These are phyloP conservation scores for Xylocampa areola DNA, from an alignment of 2,888 invertebrate species.

Conservation along the genomic window DNA sequence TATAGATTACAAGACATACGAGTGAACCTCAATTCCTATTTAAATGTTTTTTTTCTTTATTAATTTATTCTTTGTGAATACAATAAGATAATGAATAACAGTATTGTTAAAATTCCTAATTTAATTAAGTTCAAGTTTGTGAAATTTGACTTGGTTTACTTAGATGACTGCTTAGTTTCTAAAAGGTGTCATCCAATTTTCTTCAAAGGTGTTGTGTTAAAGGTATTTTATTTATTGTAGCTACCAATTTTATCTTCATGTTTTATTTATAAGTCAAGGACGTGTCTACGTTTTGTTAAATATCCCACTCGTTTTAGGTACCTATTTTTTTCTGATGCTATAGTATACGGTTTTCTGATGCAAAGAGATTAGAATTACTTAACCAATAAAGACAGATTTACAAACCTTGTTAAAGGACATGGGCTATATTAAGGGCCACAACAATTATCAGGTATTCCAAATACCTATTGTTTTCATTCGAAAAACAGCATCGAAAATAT, in stretches of 20 bases:
- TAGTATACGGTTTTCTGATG: too few relatives aligned
- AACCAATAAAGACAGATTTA: too few relatives aligned
- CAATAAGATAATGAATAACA: constrained; percentile 67
- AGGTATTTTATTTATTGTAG: constrained; percentile 2
- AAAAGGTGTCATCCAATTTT: constrained; percentile 23
- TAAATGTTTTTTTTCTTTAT: constrained; percentile 53
- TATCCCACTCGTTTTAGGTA: too few relatives aligned
- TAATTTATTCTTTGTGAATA: constrained; percentile 56
- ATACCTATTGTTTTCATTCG: background rate
- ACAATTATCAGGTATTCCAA: background rate
- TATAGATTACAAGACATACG: too few relatives aligned
- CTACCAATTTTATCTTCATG: constrained; percentile 33
- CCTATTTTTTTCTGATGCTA: background rate
- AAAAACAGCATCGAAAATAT: background rate
- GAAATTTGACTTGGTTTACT: constrained; percentile 17
- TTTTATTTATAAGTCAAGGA: constrained; percentile 29
- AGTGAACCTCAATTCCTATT: constrained; percentile 59
- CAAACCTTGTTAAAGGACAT: too few relatives aligned
- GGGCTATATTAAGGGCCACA: too few relatives aligned
- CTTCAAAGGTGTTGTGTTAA: constrained; percentile 36
- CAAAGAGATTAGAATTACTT: too few relatives aligned
- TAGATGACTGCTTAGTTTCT: constrained; percentile 21
- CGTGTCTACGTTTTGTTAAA: too few relatives aligned
- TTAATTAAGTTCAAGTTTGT: constrained; percentile 51
- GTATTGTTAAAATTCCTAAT: constrained; percentile 56